These are phyloP conservation scores for Elmis aenea DNA, from an alignment of 2,888 invertebrate genomes.

Conservation along the genomic window DNA sequence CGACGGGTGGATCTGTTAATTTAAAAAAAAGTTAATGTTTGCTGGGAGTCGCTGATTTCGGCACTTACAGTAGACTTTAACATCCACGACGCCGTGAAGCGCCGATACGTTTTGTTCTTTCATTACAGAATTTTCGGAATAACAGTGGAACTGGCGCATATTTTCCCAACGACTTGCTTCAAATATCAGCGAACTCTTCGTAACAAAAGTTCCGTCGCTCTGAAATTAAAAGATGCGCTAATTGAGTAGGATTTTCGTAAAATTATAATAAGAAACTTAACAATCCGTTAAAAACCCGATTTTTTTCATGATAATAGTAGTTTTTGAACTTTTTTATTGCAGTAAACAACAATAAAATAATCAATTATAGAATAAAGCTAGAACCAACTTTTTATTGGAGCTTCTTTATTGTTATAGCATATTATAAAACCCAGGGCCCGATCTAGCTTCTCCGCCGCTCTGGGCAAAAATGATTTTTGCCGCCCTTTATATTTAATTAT, in stretches of 20 bases:
- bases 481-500: no score
- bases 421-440: no score
- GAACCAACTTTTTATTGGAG: no score
- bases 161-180: constrained; percentile 78
- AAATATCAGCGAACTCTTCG: constrained; percentile 72
- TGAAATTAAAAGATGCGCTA: constrained; percentile 34
- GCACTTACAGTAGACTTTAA: constrained; percentile 82
- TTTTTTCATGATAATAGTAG: no score
- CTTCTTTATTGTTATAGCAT: no score
- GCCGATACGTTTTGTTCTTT: constrained; percentile 68
- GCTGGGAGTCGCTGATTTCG: background rate
- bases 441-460: no score
- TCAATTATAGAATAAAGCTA: no score
- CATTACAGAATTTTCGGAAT: constrained; percentile 77
- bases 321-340: no score
- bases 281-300: background rate
- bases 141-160: constrained; percentile 71
- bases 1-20: constrained; percentile 77
- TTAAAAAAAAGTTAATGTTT: no score
- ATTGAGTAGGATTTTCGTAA: background rate
- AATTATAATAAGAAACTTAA: background rate
- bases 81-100: constrained; percentile 62
- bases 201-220: constrained; percentile 77
- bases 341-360: no score
- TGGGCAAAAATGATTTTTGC: no score